These are phyloP conservation scores for Brachyhypopomus gauderio DNA, from an alignment of 2,113 vertebrate species.

Conservation along the genomic window DNA sequence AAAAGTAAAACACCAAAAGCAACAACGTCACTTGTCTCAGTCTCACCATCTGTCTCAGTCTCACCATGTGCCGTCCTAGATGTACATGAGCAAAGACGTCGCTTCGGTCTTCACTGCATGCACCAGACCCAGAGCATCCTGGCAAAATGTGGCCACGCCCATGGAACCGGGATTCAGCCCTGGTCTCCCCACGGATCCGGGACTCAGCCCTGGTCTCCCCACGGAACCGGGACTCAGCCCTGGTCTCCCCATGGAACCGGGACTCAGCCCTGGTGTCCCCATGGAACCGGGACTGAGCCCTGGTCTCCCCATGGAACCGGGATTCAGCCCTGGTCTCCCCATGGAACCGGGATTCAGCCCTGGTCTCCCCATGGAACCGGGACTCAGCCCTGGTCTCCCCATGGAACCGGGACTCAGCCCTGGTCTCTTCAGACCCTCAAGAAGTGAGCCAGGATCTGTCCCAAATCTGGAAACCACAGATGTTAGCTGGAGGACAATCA, in stretches of 20 bases:
- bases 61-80: no score
- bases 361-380: conserved; percentile 6
- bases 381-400: neutral
- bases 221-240: conserved; percentile 15
- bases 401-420: conserved; percentile 15
- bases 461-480: conserved; percentile 34
- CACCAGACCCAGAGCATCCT: no score
- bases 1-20: no score
- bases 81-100: no score
- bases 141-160: no score
- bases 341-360: conserved; percentile 14
- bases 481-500: neutral
- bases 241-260: conserved; percentile 11
- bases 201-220: neutral
- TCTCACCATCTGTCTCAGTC: no score
- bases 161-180: conserved; percentile 14
- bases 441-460: neutral
- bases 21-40: no score
- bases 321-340: neutral
- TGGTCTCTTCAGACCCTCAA: neutral
- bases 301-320: conserved; percentile 15
- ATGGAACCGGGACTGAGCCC: conserved; percentile 5
- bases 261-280: neutral
- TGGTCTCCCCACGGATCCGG: conserved; percentile 1
- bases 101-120: no score